Percentiles rank a stretch among this genome's conserved stretches.
Conservation (phyloP, 2,888 invertebrate genomes). For the Dasypogon diadema region DNA sequence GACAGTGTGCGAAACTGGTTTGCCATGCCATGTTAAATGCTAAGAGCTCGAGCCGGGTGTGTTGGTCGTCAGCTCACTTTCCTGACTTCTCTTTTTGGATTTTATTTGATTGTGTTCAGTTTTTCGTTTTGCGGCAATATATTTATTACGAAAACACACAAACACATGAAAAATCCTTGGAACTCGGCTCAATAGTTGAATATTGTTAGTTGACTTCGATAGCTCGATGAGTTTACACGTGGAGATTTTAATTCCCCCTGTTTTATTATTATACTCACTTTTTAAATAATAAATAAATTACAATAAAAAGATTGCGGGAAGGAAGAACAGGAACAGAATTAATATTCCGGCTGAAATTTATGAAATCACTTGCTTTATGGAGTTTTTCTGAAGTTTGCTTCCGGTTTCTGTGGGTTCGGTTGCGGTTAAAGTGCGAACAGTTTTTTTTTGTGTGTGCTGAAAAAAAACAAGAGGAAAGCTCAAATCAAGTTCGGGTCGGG, state of each 20-base stretch:
- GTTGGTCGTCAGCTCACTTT: not conserved
- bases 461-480: too few relatives aligned
- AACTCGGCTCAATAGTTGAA: slow-evolving; percentile 60
- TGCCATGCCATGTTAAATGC: too few relatives aligned
- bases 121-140: slow-evolving; percentile 32
- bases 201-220: slow-evolving; percentile 70
- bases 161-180: slow-evolving; percentile 56
- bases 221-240: slow-evolving; percentile 69
- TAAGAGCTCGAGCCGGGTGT: not conserved
- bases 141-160: slow-evolving; percentile 53
- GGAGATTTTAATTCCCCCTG: slow-evolving; percentile 62
- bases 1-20: slow-evolving; percentile 37
- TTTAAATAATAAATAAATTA: slow-evolving; percentile 54
- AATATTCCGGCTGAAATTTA: slow-evolving; percentile 36
- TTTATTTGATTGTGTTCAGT: slow-evolving; percentile 13
- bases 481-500: not conserved
- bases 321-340: slow-evolving; percentile 12
- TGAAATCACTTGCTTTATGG: slow-evolving; percentile 36
- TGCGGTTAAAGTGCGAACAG: not conserved
- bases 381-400: slow-evolving; percentile 20
- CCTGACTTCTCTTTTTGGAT: slow-evolving; percentile 9
- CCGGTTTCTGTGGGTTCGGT: slow-evolving; percentile 16
- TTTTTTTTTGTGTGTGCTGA: too few relatives aligned
- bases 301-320: slow-evolving; percentile 40
- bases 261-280: slow-evolving; percentile 58